Evolutionary conservation across 2,888 invertebrate species (phyloP), one percentile per base, ranked within the genome.

Genomic region (Sarcophaga subvicina): DNA sequence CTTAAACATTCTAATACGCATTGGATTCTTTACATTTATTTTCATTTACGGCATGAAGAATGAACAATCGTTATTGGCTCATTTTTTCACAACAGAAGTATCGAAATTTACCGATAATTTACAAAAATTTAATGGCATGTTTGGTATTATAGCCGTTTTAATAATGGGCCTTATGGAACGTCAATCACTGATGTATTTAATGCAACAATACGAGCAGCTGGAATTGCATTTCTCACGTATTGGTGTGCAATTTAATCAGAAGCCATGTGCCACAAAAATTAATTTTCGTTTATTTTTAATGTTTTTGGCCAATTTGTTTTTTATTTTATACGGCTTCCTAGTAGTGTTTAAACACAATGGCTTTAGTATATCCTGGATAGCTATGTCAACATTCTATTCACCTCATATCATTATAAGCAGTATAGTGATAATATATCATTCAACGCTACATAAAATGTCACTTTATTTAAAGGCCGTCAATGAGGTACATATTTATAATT

Each of bases 401-500:
- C 91, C 92, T 3, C 90, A 91, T 71, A 83, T 92, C n/a, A 86
- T 91, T 10, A 88, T 92, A 2, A 90, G 90, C 47, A 89, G 89
- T 0, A 88, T 92, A 20, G 89, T 90, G 59, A 86, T 91, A 2
- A 27, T 92, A 22, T 89, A 90, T 49, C 76, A 86, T 37, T 87
- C 89, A 64, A n/a, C 91, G 0, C 64, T 90, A 4, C 78, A 89
- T 17, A 92, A 91, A 70, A 80, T 92, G 0, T 85, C 87, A 12
- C 89, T 90, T 6, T 90, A 92, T 70, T 67, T 91, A 1, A 87
- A 67, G 8, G 90, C 91, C 5, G 11, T 92, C 0, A 91, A 93
- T 88, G 89, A 90, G 92, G 93, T 93, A 22, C 22, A 22, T 22
- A 84, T 73, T 67, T 76, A 64, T 59, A 1, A 47, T 6, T 20